Conservation (phyloP, 1,140 invertebrate species). For the Chelonus insularis region DNA sequence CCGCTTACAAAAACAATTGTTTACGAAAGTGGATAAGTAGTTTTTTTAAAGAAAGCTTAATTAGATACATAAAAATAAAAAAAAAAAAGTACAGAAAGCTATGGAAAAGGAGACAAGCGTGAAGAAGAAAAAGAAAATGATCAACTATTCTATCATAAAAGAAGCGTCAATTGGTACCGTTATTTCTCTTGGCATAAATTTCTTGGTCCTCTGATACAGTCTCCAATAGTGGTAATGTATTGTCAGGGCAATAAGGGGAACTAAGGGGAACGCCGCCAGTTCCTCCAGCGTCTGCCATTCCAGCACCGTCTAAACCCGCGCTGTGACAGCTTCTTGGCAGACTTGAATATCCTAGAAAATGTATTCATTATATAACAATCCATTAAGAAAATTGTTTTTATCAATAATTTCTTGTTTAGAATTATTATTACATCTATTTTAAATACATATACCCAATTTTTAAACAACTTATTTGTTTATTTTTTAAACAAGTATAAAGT, state of each 20-base stretch:
- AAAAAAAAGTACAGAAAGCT: background rate
- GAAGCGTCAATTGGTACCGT: constrained; percentile 46
- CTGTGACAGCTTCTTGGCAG: constrained; percentile 77
- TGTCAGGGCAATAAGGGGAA: constrained; percentile 62
- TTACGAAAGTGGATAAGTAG: background rate
- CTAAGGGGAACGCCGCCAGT: constrained; percentile 52
- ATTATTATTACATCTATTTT: no score
- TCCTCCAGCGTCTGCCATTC: constrained; percentile 60
- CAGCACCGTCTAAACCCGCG: constrained; percentile 63
- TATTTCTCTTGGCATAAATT: constrained; percentile 56
- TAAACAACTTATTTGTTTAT: no score
- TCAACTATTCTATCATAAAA: background rate
- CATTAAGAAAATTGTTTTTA: no score
- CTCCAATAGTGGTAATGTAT: constrained; percentile 63
- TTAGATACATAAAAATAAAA: constrained; percentile 1
- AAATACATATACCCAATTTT: no score
- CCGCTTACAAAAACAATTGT: background rate
- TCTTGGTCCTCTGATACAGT: constrained; percentile 68
- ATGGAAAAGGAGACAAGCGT: background rate
- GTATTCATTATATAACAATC: constrained; percentile 7
- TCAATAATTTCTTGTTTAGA: no score
- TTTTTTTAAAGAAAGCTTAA: constrained; percentile 5
- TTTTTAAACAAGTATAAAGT: no score
- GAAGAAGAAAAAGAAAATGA: constrained; percentile 2
- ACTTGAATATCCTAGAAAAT: constrained; percentile 74